phyloP scores from a whole-genome alignment of 2,888 invertebrate genomes.

The Drosophila atripex region DNA sequence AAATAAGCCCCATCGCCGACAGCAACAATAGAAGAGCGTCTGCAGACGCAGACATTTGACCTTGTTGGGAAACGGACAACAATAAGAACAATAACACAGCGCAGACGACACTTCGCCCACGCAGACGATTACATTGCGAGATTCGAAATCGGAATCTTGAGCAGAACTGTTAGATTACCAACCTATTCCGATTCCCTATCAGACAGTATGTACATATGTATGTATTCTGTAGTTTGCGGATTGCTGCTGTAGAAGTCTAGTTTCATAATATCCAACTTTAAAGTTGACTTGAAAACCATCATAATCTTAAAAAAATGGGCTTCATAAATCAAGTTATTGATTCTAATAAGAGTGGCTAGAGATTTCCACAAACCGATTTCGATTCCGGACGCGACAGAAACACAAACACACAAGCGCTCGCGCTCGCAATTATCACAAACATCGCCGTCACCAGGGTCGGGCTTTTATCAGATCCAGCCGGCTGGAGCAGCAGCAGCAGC shows the following conservation, averaged over 20 bases:
- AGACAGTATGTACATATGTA: neutral
- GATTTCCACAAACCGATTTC: neutral
- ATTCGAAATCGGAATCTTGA: slow-evolving; percentile 9
- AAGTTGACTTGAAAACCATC: neutral
- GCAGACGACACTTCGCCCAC: slow-evolving; percentile 10
- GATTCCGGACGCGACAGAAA: neutral
- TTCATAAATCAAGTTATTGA: neutral
- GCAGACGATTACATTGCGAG: slow-evolving; percentile 26
- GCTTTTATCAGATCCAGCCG: slow-evolving; percentile 50
- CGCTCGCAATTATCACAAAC: slow-evolving; percentile 60
- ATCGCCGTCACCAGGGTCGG: slow-evolving; percentile 39
- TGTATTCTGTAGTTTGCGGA: neutral
- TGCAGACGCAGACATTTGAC: slow-evolving; percentile 68
- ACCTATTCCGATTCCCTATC: neutral
- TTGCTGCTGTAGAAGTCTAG: too few relatives aligned
- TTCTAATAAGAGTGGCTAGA: slow-evolving; percentile 2
- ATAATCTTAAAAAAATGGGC: neutral
- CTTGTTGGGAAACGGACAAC: slow-evolving; percentile 44
- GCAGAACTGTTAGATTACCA: neutral
- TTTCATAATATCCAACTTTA: too few relatives aligned
- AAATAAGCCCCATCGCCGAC: neutral
- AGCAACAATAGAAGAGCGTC: slow-evolving; percentile 19
- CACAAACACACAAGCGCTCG: neutral
- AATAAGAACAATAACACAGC: slow-evolving; percentile 8
- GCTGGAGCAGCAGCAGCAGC: slow-evolving; percentile 6